phyloP scores from a whole-genome alignment of 2,113 vertebrate species.

The Osmerus eperlanus region DNA sequence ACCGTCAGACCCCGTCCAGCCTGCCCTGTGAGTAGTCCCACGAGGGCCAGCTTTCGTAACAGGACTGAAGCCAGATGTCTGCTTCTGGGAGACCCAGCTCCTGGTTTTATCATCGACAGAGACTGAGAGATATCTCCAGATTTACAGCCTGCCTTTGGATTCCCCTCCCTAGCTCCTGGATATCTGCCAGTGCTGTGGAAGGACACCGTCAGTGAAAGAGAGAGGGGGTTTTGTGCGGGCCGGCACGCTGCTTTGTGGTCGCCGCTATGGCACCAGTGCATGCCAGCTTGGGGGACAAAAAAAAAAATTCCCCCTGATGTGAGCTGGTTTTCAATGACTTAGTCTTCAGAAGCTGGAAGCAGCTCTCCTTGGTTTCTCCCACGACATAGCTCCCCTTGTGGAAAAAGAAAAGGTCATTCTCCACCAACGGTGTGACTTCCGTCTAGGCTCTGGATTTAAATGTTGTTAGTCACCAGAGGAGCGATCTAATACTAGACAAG shows the following conservation, averaged over 20 bases:
- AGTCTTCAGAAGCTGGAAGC: neutral
- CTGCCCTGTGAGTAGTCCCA: slow-evolving; percentile 13
- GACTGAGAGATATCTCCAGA: slow-evolving; percentile 16
- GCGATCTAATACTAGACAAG: too few relatives aligned
- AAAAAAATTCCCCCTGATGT: slow-evolving; percentile 30
- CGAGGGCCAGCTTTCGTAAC: slow-evolving; percentile 25
- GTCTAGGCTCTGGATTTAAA: too few relatives aligned
- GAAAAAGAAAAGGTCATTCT: neutral
- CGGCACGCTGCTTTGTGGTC: slow-evolving; percentile 21
- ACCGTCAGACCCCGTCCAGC: neutral
- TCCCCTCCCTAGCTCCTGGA: neutral
- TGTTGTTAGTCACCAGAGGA: too few relatives aligned
- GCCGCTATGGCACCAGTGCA: slow-evolving; percentile 22
- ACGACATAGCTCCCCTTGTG: neutral
- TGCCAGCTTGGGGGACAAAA: slow-evolving; percentile 24
- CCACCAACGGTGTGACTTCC: too few relatives aligned
- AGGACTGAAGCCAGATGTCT: slow-evolving; percentile 12
- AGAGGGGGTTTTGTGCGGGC: neutral
- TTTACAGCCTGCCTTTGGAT: slow-evolving; percentile 14
- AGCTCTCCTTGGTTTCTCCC: slow-evolving; percentile 6
- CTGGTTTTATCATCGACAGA: slow-evolving; percentile 16
- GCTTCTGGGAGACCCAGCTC: slow-evolving; percentile 12
- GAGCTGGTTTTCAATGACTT: slow-evolving; percentile 59
- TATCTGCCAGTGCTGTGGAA: slow-evolving; percentile 21
- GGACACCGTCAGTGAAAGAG: neutral